These are phyloP conservation scores for Macquaria ambigua DNA, from an alignment of 2,113 vertebrate species.

Conservation along the genomic window DNA sequence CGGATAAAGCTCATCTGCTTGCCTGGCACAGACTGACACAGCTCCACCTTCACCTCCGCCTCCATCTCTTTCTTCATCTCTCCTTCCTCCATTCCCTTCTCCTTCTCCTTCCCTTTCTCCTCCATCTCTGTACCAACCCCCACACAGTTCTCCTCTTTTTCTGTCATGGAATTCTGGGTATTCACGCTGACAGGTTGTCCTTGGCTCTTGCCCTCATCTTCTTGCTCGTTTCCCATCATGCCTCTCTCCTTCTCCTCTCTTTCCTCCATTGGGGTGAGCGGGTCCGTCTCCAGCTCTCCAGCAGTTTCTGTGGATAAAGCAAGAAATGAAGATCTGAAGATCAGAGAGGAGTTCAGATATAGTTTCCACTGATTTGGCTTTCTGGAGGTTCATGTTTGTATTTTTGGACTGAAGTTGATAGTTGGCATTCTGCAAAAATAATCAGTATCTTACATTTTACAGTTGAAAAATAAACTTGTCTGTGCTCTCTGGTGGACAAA, in stretches of 20 bases:
- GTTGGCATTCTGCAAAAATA: neutral
- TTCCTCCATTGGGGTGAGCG: conserved; percentile 78
- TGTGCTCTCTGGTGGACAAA: neutral
- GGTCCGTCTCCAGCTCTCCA: conserved; percentile 66
- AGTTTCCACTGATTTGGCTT: neutral
- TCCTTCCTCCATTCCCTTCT: conserved; percentile 58
- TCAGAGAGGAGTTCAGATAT: neutral
- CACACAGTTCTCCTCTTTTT: conserved; percentile 9
- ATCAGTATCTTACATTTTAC: neutral
- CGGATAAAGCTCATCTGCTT: conserved; percentile 69
- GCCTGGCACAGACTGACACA: conserved; percentile 41
- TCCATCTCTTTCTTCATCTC: conserved; percentile 51
- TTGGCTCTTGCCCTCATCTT: conserved; percentile 8
- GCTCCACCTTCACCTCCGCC: conserved; percentile 53
- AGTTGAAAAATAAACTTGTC: neutral
- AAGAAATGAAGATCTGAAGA: neutral
- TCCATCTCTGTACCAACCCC: conserved; percentile 45
- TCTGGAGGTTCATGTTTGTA: neutral
- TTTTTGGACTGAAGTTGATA: neutral
- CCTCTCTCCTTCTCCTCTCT: conserved; percentile 53
- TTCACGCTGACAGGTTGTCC: neutral
- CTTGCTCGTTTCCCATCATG: conserved; percentile 32
- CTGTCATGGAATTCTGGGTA: neutral
- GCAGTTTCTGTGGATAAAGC: conserved; percentile 59
- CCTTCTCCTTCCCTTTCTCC: conserved; percentile 58